Base-by-base conservation (phyloP, 2,113 vertebrate genomes). In the Pardalotus punctatus region DNA sequence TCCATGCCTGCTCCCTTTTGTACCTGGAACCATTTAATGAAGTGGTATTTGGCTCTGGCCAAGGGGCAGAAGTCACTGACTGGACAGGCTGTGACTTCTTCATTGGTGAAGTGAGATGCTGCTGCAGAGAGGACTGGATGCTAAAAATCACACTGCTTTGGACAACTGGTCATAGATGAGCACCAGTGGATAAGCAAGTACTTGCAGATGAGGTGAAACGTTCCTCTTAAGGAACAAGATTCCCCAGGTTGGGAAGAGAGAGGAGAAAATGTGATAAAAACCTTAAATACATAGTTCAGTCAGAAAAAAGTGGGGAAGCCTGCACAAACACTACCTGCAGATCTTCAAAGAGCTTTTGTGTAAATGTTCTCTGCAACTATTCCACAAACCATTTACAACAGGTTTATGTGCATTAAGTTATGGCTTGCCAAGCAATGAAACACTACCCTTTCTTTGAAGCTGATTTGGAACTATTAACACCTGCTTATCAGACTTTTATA, bases 401-500 rank as follows among this genome's bases (percentile, higher is more conserved):
- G 53, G 18, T 89, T 88, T 89, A 83, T 48, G 56, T n/a, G 20
- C 65, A 53, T 71, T 91, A 87, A 86, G 70, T 11, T 40, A 48
- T 48, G 48, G 43, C 81, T 89, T 81, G 57, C 56, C 73, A 88
- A 88, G 65, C 57, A 56, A 20, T 84, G 80, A 95, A 81, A 84
- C 25, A 17, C 40, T 72, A 72, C 24, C 3, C 35, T 78, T 94
- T 40, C 72, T 86, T 90, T 96, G 89, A 93, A 87, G 88, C 48
- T 64, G 69, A 40, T 31, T 84, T 43, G 65, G 40, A 91, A 36
- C 42, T 83, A 83, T 66, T 90, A 95, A 48, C 78, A 91, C 14
- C 43, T 86, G 61, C 81, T 94, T 93, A 93, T 94, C 89, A 81
- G 69, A 54, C 40, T 84, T 86, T 38, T 50, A 86, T 12, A 3